Evolutionary conservation across 2,113 vertebrate genomes (phyloP).

Genomic region (Crotalus horridus): DNA sequence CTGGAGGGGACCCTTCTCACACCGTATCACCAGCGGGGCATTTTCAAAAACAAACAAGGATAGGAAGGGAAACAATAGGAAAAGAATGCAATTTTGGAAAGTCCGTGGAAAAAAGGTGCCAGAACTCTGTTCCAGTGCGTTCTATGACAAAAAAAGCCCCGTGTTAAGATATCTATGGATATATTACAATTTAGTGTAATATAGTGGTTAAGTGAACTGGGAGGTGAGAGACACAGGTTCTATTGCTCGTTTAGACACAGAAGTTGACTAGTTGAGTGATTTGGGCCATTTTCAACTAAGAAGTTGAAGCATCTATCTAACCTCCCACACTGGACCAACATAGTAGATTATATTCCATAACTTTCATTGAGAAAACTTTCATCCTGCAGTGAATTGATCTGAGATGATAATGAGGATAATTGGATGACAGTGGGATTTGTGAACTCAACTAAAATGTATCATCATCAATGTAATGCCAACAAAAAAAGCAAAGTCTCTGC

Average conservation of each 20-base stretch:
- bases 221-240: background rate
- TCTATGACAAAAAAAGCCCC: no score
- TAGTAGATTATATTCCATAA: background rate
- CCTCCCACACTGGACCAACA: background rate
- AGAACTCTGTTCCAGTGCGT: no score
- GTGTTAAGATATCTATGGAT: background rate
- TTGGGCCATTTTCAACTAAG: background rate
- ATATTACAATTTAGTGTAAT: background rate
- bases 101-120: no score
- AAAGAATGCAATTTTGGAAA: no score
- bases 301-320: background rate
- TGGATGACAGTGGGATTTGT: background rate
- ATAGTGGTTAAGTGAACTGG: background rate
- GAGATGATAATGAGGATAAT: background rate
- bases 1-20: no score
- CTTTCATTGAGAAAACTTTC: background rate
- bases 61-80: no score
- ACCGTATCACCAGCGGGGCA: no score
- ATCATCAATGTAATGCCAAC: background rate
- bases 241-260: background rate
- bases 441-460: background rate
- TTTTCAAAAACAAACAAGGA: no score
- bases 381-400: background rate
- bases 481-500: background rate
- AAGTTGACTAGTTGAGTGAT: background rate